A percentile compares a stretch with the other conserved stretches of the same genome.
Conservation (phyloP, 2,797 vertebrate species). For the Calcarius lapponicus region DNA sequence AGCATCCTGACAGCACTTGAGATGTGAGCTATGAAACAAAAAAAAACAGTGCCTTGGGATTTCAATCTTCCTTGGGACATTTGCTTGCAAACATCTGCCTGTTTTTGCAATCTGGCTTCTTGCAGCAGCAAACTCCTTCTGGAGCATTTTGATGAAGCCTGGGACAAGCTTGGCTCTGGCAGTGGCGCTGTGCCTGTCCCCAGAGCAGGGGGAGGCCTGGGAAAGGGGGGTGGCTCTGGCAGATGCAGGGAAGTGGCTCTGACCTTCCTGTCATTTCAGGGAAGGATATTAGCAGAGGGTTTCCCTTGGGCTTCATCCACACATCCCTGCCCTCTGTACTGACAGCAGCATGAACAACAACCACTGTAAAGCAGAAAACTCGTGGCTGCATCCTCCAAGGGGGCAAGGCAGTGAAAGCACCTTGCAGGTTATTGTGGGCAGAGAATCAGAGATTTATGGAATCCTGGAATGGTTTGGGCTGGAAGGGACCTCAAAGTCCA, state of each 20-base stretch:
- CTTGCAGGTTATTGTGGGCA: not conserved
- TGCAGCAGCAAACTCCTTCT: not conserved
- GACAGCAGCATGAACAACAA: not conserved
- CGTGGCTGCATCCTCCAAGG: not conserved
- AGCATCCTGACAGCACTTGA: not conserved
- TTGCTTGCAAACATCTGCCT: slow-evolving; percentile 49
- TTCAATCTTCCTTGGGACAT: slow-evolving; percentile 31
- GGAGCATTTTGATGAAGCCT: slow-evolving; percentile 15
- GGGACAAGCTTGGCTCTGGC: not conserved
- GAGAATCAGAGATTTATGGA: not conserved
- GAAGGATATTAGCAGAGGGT: not conserved
- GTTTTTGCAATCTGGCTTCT: slow-evolving; percentile 38
- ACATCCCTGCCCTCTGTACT: not conserved
- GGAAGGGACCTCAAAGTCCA: not conserved
- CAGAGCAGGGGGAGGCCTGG: slow-evolving; percentile 48
- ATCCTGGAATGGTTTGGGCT: not conserved
- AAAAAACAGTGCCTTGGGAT: slow-evolving; percentile 43
- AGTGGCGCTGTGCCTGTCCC: slow-evolving; percentile 12
- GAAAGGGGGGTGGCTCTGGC: slow-evolving; percentile 7
- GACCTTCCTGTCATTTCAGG: not conserved
- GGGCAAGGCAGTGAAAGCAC: not conserved
- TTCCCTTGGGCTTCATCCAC: slow-evolving; percentile 44
- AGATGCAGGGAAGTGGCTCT: not conserved
- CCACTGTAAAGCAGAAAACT: not conserved
- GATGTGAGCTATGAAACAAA: not conserved